These are phyloP conservation scores for Drosophila erecta DNA, from an alignment of 1,140 invertebrate species.

Conservation along the genomic window DNA sequence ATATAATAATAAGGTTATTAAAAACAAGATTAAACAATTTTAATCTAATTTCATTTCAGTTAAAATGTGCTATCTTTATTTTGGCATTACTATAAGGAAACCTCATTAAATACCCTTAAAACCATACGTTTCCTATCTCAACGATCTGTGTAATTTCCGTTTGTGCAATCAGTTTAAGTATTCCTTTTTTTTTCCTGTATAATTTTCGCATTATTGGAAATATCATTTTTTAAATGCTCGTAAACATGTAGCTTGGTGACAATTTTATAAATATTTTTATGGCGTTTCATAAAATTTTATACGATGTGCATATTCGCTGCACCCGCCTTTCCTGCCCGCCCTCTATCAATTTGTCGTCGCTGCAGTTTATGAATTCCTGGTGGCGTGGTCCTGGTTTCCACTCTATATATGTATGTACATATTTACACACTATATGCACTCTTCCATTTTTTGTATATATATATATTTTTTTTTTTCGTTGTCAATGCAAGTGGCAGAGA, in stretches of 20 bases:
- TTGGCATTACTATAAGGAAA: background rate
- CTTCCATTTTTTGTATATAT: conserved; percentile 50
- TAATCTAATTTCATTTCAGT: background rate
- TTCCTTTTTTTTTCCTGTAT: conserved; percentile 39
- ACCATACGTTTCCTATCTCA: conserved; percentile 26
- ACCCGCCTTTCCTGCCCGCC: conserved; percentile 9
- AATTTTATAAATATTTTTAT: conserved; percentile 82
- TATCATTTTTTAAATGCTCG: conserved; percentile 71
- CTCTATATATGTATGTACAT: conserved; percentile 2
- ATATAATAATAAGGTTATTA: too few relatives aligned
- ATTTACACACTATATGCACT: conserved; percentile 36
- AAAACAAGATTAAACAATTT: too few relatives aligned
- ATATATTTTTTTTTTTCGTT: conserved; percentile 50
- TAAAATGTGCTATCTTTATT: background rate
- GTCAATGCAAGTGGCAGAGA: conserved; percentile 66
- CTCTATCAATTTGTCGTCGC: conserved; percentile 75
- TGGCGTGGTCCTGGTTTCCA: conserved; percentile 23
- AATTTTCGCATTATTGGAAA: conserved; percentile 72
- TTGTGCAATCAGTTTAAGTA: conserved; percentile 30
- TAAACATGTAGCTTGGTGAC: conserved; percentile 68
- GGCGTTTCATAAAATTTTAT: conserved; percentile 82
- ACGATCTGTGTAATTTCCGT: conserved; percentile 49
- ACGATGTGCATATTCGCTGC: conserved; percentile 34
- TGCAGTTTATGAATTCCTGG: conserved; percentile 75
- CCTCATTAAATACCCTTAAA: conserved; percentile 8